Evolutionary conservation across 2,888 invertebrate species (phyloP), one percentile per base, ranked within the genome.

Genomic region (Nomada lathburiana): DNA sequence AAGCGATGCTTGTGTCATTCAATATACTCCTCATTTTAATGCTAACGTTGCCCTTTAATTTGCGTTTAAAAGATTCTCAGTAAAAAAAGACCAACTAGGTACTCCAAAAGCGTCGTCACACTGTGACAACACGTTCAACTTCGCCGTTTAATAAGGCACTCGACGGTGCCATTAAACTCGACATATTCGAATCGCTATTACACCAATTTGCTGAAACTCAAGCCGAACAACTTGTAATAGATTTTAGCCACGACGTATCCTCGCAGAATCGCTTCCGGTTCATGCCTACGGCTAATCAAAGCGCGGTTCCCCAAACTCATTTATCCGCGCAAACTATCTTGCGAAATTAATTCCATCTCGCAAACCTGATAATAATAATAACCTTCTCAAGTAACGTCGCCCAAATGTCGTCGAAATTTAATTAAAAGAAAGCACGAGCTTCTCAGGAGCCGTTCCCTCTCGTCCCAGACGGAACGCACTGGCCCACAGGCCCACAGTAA

Each of bases 191-290:
- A 53, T 71, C 26, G 13, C 20, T 53, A 16, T 23, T 9, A 26
- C 44, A 59, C 23, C 60, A 63, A n/a, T 23, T 7, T 26, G 26
- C 23, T 20, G 20, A 10, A 80, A 65, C 63, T 65, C 20, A 11
- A 11, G 55, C n/a, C n/a, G 20, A 42, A 36, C 13, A 74, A 81
- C 68, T 81, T 65, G n/a, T 76, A 76, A 82, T 76, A 62, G 47
- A 76, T 82, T 65, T 63, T n/a, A 53, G 18, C 36, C 36, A 16
- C 18, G 18, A 36, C 11, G 26, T 13, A 47, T 20, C n/a, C n/a
- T 26, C 52, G 11, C n/a, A 47, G 59, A 42, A 53, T 57, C 5
- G 0, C 42, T 20, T 20, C 20, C 73, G 20, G 53, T 44, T 55
- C 71, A 10, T 29, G 47, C 50, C 65, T n/a, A 44, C 57, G 52